Evolutionary conservation across 2,888 invertebrate genomes (phyloP), one percentile per base, ranked within the genome.

Genomic region (Ormyrus thymus): DNA sequence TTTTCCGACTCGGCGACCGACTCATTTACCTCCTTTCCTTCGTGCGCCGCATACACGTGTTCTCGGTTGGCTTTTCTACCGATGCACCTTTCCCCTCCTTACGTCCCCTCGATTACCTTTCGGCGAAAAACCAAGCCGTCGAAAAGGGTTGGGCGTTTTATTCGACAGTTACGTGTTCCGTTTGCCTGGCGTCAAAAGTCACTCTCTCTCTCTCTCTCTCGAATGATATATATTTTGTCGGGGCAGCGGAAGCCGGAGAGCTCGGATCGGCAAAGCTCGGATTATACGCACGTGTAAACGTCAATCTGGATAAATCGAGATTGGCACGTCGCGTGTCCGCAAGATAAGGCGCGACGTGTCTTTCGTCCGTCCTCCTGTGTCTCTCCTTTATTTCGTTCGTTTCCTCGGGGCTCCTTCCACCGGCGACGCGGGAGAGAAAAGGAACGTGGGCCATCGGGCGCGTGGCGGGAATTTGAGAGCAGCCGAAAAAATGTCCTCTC

Each of bases 391-490:
- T 46, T 64, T 76, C 64, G 48, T 77, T 48, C 29, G 61, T 65
- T 73, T 62, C 74, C 11, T 61, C 50, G n/a, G 9, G 50, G 7
- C 45, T 53, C 45, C 56, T 45, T 65, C 51, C 55, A 0, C 51
- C 65, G 65, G 55, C 43, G 43, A n/a, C n/a, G 55, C n/a, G 64
- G 69, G 53, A n/a, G 68, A 50, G 46, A 45, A 3, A 56, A 29
- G 68, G 50, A 55, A 48, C 29, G 29, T 1, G 29, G 71, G 51
- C 59, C 13, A 29, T 3, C n/a, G 45, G 51, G 61, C 73, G 58
- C 80, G 77, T 77, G 80, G 77, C 66, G 61, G 65, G 77, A 80
- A 80, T 80, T 65, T 74, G 61, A 58, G 74, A 77, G 61, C 56
- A 80, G 69, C 73, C 65, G 50, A 77, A 79, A 76, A 76, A 78